A percentile compares a stretch with the other conserved stretches of the same genome.
phyloP scores from a whole-genome alignment of 2,113 vertebrate genomes.

The Vidua chalybeata region DNA sequence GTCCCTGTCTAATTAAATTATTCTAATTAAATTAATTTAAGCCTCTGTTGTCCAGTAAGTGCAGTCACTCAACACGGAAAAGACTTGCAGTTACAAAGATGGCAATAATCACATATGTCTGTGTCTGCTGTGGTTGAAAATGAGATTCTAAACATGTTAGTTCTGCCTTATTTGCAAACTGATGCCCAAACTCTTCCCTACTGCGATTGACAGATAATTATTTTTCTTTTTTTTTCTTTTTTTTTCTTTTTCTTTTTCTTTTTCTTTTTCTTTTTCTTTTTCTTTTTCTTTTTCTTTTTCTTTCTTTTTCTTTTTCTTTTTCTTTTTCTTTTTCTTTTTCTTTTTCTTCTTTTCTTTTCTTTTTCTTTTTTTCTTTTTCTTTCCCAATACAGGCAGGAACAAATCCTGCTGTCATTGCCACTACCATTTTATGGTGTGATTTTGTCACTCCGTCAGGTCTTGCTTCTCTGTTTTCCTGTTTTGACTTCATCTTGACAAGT shows the following conservation, averaged over 20 bases:
- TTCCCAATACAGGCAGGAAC: neutral
- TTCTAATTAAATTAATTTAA: neutral
- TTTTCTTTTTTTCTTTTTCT: too few relatives aligned
- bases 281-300: too few relatives aligned
- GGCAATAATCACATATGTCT: neutral
- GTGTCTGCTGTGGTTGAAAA: neutral
- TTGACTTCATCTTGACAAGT: neutral
- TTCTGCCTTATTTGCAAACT: neutral
- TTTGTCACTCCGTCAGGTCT: neutral
- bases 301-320: neutral
- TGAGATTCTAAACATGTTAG: neutral
- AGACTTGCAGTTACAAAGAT: neutral
- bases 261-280: too few relatives aligned
- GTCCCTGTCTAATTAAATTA: neutral
- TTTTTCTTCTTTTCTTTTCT: too few relatives aligned
- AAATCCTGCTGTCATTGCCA: neutral
- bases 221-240: fast-evolving
- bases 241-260: neutral
- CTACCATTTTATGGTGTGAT: neutral
- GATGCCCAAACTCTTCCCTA: neutral
- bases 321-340: neutral
- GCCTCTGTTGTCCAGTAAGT: neutral
- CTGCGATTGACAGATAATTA: fast-evolving
- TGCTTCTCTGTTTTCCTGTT: neutral
- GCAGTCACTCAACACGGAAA: neutral